A percentile compares a stretch with the other conserved stretches of the same genome.
Conservation (phyloP, 2,113 vertebrate genomes). For the Xenus cinereus region DNA sequence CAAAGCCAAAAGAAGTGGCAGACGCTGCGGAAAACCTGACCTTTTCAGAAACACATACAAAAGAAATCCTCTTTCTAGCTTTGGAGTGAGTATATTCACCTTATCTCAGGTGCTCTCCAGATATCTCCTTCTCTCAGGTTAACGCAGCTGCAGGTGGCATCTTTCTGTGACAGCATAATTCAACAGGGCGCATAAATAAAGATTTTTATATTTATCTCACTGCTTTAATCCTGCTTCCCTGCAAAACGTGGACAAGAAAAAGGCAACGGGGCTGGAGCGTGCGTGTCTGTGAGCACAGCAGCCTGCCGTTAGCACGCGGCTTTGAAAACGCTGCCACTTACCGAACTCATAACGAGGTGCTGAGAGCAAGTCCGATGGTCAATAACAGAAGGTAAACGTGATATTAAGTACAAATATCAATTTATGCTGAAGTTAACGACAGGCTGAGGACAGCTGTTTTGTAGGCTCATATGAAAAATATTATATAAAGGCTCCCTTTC, state of each 20-base stretch:
- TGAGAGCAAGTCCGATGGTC: background rate
- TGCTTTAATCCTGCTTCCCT: background rate
- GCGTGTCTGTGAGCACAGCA: background rate
- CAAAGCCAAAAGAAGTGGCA: background rate
- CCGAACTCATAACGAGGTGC: background rate
- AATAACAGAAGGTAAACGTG: background rate
- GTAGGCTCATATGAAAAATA: background rate
- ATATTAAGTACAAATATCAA: background rate
- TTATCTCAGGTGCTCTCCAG: background rate
- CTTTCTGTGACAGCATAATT: background rate
- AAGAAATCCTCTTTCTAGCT: background rate
- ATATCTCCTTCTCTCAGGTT: background rate
- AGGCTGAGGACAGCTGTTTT: background rate
- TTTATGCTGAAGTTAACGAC: background rate
- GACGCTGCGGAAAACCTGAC: background rate
- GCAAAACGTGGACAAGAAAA: background rate
- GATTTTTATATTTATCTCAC: background rate
- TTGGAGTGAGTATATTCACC: background rate
- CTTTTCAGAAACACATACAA: background rate
- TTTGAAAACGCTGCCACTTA: background rate
- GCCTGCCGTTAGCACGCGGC: background rate
- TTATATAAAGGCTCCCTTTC: background rate
- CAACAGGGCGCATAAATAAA: background rate
- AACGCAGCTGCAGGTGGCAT: background rate
- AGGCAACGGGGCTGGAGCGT: accelerated